Conservation (phyloP, 1,140 invertebrate genomes). For the Nasonia vitripennis region DNA sequence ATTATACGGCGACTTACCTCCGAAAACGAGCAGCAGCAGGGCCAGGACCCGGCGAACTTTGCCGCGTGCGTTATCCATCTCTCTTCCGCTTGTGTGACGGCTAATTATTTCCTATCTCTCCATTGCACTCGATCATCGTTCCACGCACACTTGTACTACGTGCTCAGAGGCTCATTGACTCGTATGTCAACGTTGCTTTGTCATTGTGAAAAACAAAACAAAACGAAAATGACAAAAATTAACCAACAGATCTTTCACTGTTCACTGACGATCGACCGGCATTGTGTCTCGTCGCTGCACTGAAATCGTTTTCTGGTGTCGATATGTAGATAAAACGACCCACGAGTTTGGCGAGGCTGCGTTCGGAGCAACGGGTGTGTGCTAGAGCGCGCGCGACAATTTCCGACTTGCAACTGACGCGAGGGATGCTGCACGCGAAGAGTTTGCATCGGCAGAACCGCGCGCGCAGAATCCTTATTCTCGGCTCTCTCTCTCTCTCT, state of each 20-base stretch:
- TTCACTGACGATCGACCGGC: too few species aligned
- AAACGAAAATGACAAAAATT: neutral
- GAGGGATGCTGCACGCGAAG: slow-evolving; percentile 69
- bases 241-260: too few species aligned
- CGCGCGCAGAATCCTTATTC: slow-evolving; percentile 62
- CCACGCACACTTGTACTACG: too few species aligned
- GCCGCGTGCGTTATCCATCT: slow-evolving; percentile 65
- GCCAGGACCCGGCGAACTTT: slow-evolving; percentile 60
- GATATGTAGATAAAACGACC: too few species aligned
- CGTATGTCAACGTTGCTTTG: too few species aligned
- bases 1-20: slow-evolving; percentile 63
- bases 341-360: neutral
- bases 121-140: too few species aligned
- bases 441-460: slow-evolving; percentile 70
- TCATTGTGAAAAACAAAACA: too few species aligned
- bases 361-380: neutral
- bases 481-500: slow-evolving; percentile 17
- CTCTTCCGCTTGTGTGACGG: too few species aligned
- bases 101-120: too few species aligned
- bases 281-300: too few species aligned
- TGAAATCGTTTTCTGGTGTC: too few species aligned
- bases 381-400: slow-evolving; percentile 48
- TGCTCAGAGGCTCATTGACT: too few species aligned
- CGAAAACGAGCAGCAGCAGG: slow-evolving; percentile 64
- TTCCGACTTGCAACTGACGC: slow-evolving; percentile 72